These are phyloP conservation scores for Lochmaea capreae DNA, from an alignment of 2,888 invertebrate species.

Conservation along the genomic window DNA sequence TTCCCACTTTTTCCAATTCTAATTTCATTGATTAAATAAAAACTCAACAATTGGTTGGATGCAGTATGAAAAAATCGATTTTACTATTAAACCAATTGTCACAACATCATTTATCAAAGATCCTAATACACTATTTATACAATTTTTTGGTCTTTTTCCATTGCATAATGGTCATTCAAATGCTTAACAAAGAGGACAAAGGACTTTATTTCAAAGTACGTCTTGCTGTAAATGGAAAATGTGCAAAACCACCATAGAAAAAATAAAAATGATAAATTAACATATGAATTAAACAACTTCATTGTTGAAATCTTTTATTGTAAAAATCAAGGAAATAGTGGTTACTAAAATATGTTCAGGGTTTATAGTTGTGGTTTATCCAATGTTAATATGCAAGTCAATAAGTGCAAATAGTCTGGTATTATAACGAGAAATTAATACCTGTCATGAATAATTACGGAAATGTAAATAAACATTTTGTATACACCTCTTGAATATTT, in stretches of 20 bases:
- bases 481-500: not conserved
- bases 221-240: not conserved
- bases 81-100: too few species aligned
- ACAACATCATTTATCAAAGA: too few species aligned
- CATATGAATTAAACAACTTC: not conserved
- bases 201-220: not conserved
- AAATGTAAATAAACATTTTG: not conserved
- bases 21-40: too few species aligned
- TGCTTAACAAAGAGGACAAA: not conserved
- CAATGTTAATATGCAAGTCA: not conserved
- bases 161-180: not conserved
- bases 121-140: too few species aligned
- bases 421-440: not conserved
- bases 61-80: too few species aligned
- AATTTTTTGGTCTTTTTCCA: not conserved
- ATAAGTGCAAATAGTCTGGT: constrained; percentile 3
- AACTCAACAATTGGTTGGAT: too few species aligned
- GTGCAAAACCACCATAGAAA: not conserved
- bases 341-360: not conserved
- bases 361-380: constrained; percentile 1
- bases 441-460: not conserved
- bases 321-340: not conserved
- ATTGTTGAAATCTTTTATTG: not conserved
- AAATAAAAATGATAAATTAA: not conserved
- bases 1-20: too few species aligned